Percentiles rank a stretch among this genome's conserved stretches.
Conservation (phyloP, 53 echinoderm and acorn worm species). For the Arbacia lixula region DNA sequence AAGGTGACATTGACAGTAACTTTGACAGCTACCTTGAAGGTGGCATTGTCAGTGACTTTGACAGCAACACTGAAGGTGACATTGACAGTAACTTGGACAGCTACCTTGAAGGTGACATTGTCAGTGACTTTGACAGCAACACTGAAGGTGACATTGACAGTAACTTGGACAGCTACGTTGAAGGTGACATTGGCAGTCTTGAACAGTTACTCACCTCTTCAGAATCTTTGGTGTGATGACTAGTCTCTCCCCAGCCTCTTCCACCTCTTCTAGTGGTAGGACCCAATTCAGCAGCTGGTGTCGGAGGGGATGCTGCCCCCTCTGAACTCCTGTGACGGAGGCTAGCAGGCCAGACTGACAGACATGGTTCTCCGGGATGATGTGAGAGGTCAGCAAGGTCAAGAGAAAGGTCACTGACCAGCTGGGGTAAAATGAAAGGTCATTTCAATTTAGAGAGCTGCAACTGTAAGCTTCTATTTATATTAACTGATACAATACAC, state of each 20-base stretch:
- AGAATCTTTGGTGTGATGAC: conserved; percentile 19
- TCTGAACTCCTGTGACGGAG: conserved; percentile 57
- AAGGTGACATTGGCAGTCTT: not conserved
- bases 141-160: too few relatives aligned
- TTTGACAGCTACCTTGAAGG: too few relatives aligned
- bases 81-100: too few relatives aligned
- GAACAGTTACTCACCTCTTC: conserved; percentile 5
- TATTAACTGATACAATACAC: too few relatives aligned
- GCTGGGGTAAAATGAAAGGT: conserved; percentile 33
- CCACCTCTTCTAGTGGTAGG: conserved; percentile 71
- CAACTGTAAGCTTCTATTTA: too few relatives aligned
- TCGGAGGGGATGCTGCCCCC: conserved; percentile 72
- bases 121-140: too few relatives aligned
- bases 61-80: too few relatives aligned
- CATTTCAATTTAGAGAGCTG: too few relatives aligned
- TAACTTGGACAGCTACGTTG: not conserved
- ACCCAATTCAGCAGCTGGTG: conserved; percentile 86
- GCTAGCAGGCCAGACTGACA: conserved; percentile 57
- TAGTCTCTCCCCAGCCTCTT: conserved; percentile 72
- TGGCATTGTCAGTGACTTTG: too few relatives aligned
- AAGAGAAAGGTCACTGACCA: conserved; percentile 72
- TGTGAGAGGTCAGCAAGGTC: conserved; percentile 56
- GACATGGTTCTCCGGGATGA: conserved; percentile 84
- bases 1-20: too few relatives aligned
- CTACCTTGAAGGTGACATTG: too few relatives aligned